Evolutionary conservation across 1,140 invertebrate genomes (phyloP).

Genomic region (Fopius arisanus): DNA sequence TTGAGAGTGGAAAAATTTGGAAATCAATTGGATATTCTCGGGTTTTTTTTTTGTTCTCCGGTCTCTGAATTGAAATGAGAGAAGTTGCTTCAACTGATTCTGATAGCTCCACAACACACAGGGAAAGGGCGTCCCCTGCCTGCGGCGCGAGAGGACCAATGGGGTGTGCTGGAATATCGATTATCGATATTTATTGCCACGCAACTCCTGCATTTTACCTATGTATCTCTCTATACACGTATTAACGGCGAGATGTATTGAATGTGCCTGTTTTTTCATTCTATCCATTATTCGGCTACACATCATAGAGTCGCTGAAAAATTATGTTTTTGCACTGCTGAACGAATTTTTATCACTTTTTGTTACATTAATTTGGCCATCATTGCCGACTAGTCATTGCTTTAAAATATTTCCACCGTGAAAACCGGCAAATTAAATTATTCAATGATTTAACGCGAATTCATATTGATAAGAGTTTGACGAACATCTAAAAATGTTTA

Average conservation of each 20-base stretch:
- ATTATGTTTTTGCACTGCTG: too few relatives aligned
- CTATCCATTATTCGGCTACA: background rate
- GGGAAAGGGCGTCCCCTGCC: constrained; percentile 17
- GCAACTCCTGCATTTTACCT: constrained; percentile 45
- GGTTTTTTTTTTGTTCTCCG: background rate
- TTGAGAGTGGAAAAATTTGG: background rate
- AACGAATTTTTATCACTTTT: too few relatives aligned
- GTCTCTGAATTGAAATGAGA: background rate
- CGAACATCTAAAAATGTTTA: too few relatives aligned
- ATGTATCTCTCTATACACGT: constrained; percentile 36
- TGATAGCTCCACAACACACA: background rate
- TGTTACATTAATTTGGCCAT: too few relatives aligned
- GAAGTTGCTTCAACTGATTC: background rate
- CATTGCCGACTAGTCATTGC: too few relatives aligned
- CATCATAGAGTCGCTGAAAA: background rate
- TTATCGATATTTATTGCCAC: constrained; percentile 56
- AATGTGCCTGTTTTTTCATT: background rate
- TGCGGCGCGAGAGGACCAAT: constrained; percentile 38
- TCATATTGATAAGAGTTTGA: too few relatives aligned
- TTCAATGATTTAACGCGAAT: too few relatives aligned
- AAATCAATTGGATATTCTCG: background rate
- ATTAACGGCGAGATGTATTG: background rate
- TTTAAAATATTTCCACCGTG: too few relatives aligned
- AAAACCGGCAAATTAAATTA: too few relatives aligned
- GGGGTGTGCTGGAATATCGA: constrained; percentile 47